Evolutionary conservation across 2,113 vertebrate species (phyloP).

Genomic region (Suricata suricatta): DNA sequence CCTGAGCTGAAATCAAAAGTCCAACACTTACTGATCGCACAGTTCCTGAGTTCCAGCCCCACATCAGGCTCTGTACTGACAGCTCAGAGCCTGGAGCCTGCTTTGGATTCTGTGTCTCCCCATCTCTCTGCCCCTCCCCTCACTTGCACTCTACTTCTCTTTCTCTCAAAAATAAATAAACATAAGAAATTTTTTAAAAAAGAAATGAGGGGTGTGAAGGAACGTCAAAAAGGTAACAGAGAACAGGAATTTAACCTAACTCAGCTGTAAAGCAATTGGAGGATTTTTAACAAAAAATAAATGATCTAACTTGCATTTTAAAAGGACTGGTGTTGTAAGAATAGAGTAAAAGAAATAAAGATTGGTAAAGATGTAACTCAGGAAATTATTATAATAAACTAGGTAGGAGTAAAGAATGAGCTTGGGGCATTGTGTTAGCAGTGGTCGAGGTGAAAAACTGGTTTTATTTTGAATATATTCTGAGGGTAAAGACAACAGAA

Average conservation of each 20-base stretch:
- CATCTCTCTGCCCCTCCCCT: too few species aligned
- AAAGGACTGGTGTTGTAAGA: not conserved
- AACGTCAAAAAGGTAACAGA: not conserved
- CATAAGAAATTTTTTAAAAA: too few species aligned
- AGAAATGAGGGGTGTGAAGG: not conserved
- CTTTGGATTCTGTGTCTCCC: too few species aligned
- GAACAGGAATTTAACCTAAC: not conserved
- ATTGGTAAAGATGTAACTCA: not conserved
- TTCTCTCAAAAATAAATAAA: too few species aligned
- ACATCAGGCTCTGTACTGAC: too few species aligned
- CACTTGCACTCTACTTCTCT: too few species aligned
- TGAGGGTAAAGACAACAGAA: not conserved
- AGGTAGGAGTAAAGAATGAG: not conserved
- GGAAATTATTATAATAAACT: not conserved
- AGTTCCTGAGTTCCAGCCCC: too few species aligned
- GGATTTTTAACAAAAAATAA: not conserved
- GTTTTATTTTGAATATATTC: not conserved
- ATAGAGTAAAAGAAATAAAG: not conserved
- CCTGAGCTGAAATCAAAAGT: too few species aligned
- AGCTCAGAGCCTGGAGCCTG: too few species aligned
- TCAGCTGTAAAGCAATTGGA: fast-evolving
- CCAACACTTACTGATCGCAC: too few species aligned
- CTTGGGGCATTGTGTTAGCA: not conserved
- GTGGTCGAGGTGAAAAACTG: not conserved
- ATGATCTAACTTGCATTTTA: not conserved